phyloP scores from a whole-genome alignment of 2,113 vertebrate genomes.

The Nannospalax galili region DNA sequence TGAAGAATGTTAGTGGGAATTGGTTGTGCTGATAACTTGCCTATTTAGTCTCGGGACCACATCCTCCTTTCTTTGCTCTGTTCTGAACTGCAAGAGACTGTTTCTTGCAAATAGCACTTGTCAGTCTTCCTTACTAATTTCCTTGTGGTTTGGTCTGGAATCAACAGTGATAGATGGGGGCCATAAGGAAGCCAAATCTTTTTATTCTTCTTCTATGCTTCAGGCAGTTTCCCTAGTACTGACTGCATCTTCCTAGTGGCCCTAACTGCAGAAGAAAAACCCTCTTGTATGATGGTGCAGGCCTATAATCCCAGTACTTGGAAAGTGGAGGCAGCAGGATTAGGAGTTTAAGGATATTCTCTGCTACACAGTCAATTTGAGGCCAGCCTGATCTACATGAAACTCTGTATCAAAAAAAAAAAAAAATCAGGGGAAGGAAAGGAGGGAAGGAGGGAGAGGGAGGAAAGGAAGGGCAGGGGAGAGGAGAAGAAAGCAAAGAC shows the following conservation, averaged over 20 bases:
- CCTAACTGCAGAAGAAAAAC: not conserved
- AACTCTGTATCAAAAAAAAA: not conserved
- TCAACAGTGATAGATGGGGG: not conserved
- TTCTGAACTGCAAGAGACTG: conserved; percentile 23
- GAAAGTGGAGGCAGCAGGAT: not conserved
- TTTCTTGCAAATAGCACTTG: conserved; percentile 19
- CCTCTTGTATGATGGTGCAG: not conserved
- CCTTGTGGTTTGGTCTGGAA: conserved; percentile 41
- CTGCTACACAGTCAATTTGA: not conserved
- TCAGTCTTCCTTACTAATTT: conserved; percentile 13
- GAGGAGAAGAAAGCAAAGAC: too few species aligned
- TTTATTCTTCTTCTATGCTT: not conserved
- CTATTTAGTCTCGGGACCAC: conserved; percentile 4
- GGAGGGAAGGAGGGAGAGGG: too few species aligned
- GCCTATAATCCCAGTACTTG: not conserved
- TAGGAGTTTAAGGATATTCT: not conserved
- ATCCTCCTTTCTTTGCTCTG: not conserved
- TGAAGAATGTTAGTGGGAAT: conserved; percentile 1
- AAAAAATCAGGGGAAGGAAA: not conserved
- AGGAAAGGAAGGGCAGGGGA: too few species aligned
- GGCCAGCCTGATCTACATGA: not conserved
- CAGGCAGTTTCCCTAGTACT: not conserved
- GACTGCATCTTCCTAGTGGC: not conserved
- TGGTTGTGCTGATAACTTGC: not conserved
- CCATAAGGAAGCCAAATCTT: not conserved